Evolutionary conservation across 2,797 vertebrate genomes (phyloP).

Genomic region (Poecilia picta): DNA sequence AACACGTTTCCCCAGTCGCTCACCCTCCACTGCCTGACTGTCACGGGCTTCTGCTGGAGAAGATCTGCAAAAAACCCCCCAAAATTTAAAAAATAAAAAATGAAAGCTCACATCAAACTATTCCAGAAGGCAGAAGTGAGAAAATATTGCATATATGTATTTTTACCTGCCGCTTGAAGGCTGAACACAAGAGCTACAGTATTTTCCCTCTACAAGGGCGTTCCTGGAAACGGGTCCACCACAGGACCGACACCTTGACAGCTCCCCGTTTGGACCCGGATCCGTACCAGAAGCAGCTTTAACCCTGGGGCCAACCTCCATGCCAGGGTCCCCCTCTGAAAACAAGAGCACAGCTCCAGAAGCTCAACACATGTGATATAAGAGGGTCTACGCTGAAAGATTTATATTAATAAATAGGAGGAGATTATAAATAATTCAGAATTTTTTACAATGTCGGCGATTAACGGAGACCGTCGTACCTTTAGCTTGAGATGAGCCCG

Average conservation of each 20-base stretch:
- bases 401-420: background rate
- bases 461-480: constrained; percentile 28
- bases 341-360: constrained; percentile 63
- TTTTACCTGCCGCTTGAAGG: constrained; percentile 82
- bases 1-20: constrained; percentile 86
- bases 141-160: background rate
- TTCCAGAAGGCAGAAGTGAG: background rate
- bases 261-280: constrained; percentile 55
- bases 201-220: constrained; percentile 83
- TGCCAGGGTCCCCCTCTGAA: constrained; percentile 68
- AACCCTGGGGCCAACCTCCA: constrained; percentile 72
- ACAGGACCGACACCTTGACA: constrained; percentile 73
- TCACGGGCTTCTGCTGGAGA: constrained; percentile 78
- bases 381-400: background rate
- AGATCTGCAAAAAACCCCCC: constrained; percentile 61
- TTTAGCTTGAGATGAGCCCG: constrained; percentile 70
- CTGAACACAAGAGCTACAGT: constrained; percentile 82
- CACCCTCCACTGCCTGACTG: constrained; percentile 76
- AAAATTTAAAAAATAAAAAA: background rate
- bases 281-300: constrained; percentile 62
- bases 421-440: background rate
- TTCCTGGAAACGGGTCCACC: constrained; percentile 73
- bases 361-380: constrained; percentile 50
- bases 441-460: constrained; percentile 9
- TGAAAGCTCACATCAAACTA: background rate